Base-by-base conservation (phyloP, 2,113 vertebrate species). In the Ctenomys sociabilis region DNA sequence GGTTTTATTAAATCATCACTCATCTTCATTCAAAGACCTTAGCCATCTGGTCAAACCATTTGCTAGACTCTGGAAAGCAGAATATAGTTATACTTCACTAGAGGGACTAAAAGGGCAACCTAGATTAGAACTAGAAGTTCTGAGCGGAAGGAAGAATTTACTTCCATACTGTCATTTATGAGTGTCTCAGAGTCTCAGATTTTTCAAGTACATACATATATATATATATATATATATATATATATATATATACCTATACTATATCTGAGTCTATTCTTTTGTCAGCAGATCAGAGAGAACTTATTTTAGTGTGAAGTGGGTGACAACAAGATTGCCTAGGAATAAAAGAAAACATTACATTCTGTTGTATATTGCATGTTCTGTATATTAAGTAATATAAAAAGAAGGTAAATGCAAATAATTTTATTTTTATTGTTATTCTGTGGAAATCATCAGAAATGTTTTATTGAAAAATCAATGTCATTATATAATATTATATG, bases 181-280 rank as follows among this genome's bases (percentile, higher is more conserved):
- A 30, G 3, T 7, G 37, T 45, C 30, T 52, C 40, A 84, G 68
- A 61, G 68, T n/a, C 68, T 70, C 68, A 14, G 28, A 19, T 26
- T 54, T 24, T 72, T 13, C 49, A 4, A 66, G 17, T 32, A 3
- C 1, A 1, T 3, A 73, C 45, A 2, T 49, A 10, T 26, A 72
- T n/a, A n/a, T n/a, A n/a, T n/a, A n/a, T n/a, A n/a, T n/a, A n/a
- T n/a, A n/a, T n/a, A n/a, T n/a, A n/a, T n/a, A n/a, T n/a, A n/a
- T n/a, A n/a, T n/a, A n/a, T 3, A 1, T 3, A 73, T 3, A 1
- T 3, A 73, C 45, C 2, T 49, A 10, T 26, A 72, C 13, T 43
- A 49, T 13, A 7, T 17, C 40, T 52, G 35, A 16, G 14, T 28
- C 57, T 37, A 19, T 80, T 24, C 16, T 32, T 37, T 70, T 37